Conservation (phyloP, 2,888 invertebrate genomes). For the Nectonema munidae region DNA sequence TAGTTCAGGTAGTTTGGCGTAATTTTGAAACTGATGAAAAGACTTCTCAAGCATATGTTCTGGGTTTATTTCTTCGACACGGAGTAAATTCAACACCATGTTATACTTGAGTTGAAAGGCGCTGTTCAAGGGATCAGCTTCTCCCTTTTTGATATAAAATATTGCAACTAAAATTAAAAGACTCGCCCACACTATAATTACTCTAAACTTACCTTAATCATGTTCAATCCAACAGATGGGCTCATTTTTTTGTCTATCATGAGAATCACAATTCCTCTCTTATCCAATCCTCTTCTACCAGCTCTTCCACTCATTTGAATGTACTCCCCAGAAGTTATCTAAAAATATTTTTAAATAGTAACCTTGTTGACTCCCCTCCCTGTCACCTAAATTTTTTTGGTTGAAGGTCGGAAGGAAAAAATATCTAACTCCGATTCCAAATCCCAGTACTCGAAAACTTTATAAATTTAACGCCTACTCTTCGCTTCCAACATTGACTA, state of each 20-base stretch:
- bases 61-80: conserved; percentile 95
- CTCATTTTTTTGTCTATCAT: conserved; percentile 85
- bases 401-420: too few species aligned
- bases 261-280: conserved; percentile 70
- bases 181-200: too few species aligned
- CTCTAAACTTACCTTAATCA: conserved; percentile 37
- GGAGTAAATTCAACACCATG: conserved; percentile 73
- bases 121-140: conserved; percentile 79
- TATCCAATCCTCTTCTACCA: conserved; percentile 75
- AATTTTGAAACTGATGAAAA: conserved; percentile 96
- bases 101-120: conserved; percentile 97
- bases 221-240: conserved; percentile 28
- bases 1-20: conserved; percentile 57
- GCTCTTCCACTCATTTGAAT: conserved; percentile 99
- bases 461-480: conserved; percentile 6
- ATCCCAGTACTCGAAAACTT: conserved; percentile 8
- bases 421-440: too few species aligned
- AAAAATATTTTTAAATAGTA: conserved; percentile 8
- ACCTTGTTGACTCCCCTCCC: background rate
- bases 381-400: background rate
- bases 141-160: too few species aligned
- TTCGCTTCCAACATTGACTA: too few species aligned
- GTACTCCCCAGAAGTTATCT: conserved; percentile 74
- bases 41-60: conserved; percentile 93
- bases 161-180: too few species aligned